Conservation (phyloP, 2,797 vertebrate species). For the Pipistrellus kuhlii region DNA sequence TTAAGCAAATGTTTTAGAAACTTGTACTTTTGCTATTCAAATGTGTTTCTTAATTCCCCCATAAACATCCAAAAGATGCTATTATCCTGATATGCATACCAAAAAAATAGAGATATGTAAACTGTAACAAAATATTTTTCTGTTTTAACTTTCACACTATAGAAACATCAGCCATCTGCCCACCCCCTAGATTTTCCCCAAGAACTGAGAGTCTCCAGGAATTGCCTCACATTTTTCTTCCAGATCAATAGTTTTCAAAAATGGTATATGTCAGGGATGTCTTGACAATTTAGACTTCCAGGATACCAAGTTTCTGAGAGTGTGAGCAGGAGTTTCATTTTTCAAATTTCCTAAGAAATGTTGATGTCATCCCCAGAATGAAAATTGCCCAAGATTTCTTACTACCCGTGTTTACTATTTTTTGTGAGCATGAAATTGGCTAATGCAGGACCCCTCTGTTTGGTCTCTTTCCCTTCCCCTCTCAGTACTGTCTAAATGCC, state of each 20-base stretch:
- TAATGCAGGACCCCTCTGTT: background rate
- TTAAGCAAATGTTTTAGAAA: background rate
- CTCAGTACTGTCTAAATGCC: background rate
- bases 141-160: background rate
- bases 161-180: background rate
- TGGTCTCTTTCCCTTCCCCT: background rate
- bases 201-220: background rate
- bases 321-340: background rate
- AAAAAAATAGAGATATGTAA: background rate
- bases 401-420: background rate
- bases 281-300: background rate
- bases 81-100: background rate
- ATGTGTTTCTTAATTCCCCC: background rate
- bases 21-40: background rate
- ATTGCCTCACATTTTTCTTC: background rate
- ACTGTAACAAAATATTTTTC: background rate
- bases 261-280: fast-evolving
- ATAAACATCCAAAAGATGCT: background rate
- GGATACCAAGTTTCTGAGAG: background rate
- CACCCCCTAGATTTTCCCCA: background rate
- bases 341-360: background rate
- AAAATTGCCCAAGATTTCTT: background rate
- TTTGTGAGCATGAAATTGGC: background rate
- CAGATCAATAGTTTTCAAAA: background rate
- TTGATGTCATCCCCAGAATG: background rate